These are phyloP conservation scores for Drosophila prostipennis DNA, from an alignment of 2,888 invertebrate genomes.

Conservation along the genomic window DNA sequence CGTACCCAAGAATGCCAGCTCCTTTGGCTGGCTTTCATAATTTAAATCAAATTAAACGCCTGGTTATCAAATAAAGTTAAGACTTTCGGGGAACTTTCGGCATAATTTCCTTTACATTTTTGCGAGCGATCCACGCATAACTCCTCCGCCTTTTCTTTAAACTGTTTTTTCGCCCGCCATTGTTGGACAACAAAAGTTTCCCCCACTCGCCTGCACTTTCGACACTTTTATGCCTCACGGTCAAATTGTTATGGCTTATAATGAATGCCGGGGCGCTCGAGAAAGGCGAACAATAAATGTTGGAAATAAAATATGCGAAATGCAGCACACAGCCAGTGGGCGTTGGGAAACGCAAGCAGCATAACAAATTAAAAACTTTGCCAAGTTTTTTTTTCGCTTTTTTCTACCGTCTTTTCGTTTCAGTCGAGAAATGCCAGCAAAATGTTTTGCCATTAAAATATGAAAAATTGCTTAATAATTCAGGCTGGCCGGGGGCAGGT, in stretches of 20 bases:
- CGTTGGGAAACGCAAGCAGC: conserved; percentile 52
- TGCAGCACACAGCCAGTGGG: conserved; percentile 27
- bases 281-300: conserved; percentile 58
- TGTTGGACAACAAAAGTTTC: conserved; percentile 59
- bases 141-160: conserved; percentile 33
- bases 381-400: conserved; percentile 34
- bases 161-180: conserved; percentile 19
- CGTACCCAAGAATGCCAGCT: conserved; percentile 22
- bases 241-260: conserved; percentile 75
- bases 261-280: conserved; percentile 59
- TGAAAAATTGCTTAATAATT: conserved; percentile 79
- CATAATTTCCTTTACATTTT: conserved; percentile 37
- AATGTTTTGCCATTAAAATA: conserved; percentile 77
- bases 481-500: conserved; percentile 48
- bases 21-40: conserved; percentile 52
- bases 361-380: conserved; percentile 77
- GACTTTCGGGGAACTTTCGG: conserved; percentile 21
- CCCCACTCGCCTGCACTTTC: conserved; percentile 65
- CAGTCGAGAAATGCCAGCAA: conserved; percentile 46
- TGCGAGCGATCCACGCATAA: conserved; percentile 36
- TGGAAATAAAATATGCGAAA: conserved; percentile 59
- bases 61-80: conserved; percentile 34
- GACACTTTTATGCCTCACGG: conserved; percentile 75
- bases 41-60: conserved; percentile 55
- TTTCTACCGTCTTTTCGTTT: background rate